Base-by-base conservation (phyloP, 2,113 vertebrate genomes). In the Coreoperca whiteheadi region DNA sequence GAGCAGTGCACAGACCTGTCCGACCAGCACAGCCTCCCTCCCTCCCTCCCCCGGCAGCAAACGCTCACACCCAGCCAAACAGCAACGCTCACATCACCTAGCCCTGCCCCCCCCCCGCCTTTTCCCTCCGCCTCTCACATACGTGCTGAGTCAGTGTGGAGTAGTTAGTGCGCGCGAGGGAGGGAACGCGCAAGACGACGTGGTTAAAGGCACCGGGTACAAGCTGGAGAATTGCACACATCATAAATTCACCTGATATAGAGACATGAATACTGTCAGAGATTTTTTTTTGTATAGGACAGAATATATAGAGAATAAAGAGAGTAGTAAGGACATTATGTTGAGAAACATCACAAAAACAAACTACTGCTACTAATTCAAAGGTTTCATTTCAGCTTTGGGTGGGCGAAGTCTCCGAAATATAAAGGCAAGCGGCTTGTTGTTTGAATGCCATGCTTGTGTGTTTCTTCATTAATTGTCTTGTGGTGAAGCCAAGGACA, bases 141-240 rank as follows among this genome's bases (percentile, higher is more conserved):
- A 80, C 87, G 81, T 93, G 91, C 91, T 93, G 92, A 93, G 91
- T 92, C 92, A 93, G 92, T 85, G 83, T 80, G 82, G 86, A 88
- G 82, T 53, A 71, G 21, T 85, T 67, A 56, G 85, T 37, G 28
- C 8, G 48, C 73, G 65, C 23, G 28, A 53, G 73, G 87, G 83
- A 79, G 82, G 75, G 64, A 59, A 39, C 18, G 32, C 70, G 73
- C 50, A 68, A 67, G 57, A 74, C 41, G 11, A 23, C 37, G 68
- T 23, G 61, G 85, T 92, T 79, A 83, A 85, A 87, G 75, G 66
- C 65, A 65, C 61, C 39, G 10, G 50, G 72, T n/a, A 39, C 60
- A 34, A 51, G 34, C 67, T 77, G 74, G n/a, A n/a, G n/a, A n/a
- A n/a, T n/a, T n/a, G n/a, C n/a, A n/a, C n/a, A n/a, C n/a, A n/a